Evolutionary conservation across 1,140 invertebrate genomes (phyloP).

Genomic region (Odontomachus brunneus): DNA sequence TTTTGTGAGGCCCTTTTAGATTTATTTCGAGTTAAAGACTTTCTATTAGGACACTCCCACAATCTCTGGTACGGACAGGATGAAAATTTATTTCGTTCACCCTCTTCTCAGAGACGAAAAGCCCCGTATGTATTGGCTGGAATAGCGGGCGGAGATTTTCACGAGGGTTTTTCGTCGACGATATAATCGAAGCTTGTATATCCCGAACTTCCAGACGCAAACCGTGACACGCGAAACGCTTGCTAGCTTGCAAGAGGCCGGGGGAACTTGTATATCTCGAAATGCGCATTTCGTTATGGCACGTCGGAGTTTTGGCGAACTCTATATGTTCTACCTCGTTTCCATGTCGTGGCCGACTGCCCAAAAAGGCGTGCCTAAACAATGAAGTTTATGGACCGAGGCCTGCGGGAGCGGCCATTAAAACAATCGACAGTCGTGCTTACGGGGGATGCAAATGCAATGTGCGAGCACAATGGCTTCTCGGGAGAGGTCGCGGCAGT

Average conservation of each 20-base stretch:
- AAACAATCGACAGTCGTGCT: conserved; percentile 82
- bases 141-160: conserved; percentile 26
- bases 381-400: conserved; percentile 82
- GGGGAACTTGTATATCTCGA: not conserved
- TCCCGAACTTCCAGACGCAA: not conserved
- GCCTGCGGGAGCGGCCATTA: conserved; percentile 78
- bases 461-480: conserved; percentile 80
- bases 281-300: conserved; percentile 10
- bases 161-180: conserved; percentile 3
- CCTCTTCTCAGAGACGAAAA: conserved; percentile 31
- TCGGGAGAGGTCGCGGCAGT: conserved; percentile 78
- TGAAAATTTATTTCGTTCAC: conserved; percentile 23
- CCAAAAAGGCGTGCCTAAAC: conserved; percentile 82
- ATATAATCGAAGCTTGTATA: not conserved
- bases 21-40: conserved; percentile 59
- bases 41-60: conserved; percentile 39
- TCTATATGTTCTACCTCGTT: conserved; percentile 28
- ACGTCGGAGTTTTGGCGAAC: conserved; percentile 18
- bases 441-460: conserved; percentile 77
- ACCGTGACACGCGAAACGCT: not conserved
- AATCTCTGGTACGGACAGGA: conserved; percentile 42
- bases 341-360: conserved; percentile 61
- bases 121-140: not conserved
- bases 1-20: not conserved
- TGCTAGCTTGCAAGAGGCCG: not conserved